These are phyloP conservation scores for Sarcophaga carnaria DNA, from an alignment of 2,888 invertebrate genomes.

Conservation along the genomic window DNA sequence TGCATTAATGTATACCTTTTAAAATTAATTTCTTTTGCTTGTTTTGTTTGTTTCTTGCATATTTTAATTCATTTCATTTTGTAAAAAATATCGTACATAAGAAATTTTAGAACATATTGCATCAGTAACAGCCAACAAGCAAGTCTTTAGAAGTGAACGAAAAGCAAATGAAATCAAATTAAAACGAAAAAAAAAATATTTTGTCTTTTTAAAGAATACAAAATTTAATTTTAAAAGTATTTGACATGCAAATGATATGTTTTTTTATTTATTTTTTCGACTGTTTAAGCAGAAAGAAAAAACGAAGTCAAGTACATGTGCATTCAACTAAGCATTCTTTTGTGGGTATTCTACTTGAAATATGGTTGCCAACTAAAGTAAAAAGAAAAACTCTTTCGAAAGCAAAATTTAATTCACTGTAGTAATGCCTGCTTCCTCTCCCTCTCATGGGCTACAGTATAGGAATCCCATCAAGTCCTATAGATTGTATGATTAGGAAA, in stretches of 20 bases:
- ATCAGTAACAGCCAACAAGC: background rate
- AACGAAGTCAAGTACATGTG: constrained; percentile 27
- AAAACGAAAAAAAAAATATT: background rate
- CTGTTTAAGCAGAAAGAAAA: constrained; percentile 17
- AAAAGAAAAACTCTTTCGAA: too few relatives aligned
- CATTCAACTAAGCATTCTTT: constrained; percentile 5
- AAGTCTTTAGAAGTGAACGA: background rate
- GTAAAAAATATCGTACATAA: background rate
- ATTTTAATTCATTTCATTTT: too few relatives aligned
- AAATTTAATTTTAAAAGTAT: constrained; percentile 34
- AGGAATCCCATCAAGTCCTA: too few relatives aligned
- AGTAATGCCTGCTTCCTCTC: too few relatives aligned
- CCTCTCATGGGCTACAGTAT: too few relatives aligned
- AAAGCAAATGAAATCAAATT: background rate
- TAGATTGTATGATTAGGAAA: too few relatives aligned
- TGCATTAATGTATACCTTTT: too few relatives aligned
- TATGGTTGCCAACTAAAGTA: background rate
- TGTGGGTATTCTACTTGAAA: background rate
- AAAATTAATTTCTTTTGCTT: too few relatives aligned
- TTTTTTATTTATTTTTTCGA: constrained; percentile 4
- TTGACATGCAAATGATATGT: constrained; percentile 59
- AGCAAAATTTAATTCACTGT: too few relatives aligned
- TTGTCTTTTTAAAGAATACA: background rate
- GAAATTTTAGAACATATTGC: background rate
- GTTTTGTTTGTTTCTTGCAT: too few relatives aligned